Evolutionary conservation across 2,113 vertebrate genomes (phyloP).

Genomic region (Python bivittatus): DNA sequence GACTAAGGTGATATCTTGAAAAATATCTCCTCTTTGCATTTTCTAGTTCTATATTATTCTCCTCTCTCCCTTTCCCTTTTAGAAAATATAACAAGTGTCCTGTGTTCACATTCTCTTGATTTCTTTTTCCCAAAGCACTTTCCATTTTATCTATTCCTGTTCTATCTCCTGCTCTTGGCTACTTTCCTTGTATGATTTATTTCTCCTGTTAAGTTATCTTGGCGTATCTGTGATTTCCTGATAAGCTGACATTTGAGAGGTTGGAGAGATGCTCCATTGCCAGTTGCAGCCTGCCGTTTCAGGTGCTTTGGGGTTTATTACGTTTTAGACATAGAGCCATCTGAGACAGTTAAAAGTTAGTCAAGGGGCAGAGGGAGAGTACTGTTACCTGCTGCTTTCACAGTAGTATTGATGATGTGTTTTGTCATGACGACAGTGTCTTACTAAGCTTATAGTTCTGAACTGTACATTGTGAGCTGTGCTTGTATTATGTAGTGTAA

Average conservation of each 20-base stretch:
- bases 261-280: background rate
- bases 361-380: background rate
- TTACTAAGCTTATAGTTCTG: background rate
- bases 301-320: constrained; percentile 32
- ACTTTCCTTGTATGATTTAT: background rate
- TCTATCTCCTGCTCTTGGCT: constrained; percentile 7
- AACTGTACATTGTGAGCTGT: background rate
- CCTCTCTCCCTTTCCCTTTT: background rate
- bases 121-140: background rate
- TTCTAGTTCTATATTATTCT: background rate
- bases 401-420: constrained; percentile 2
- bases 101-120: background rate
- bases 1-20: background rate
- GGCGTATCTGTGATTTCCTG: constrained; percentile 9
- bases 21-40: background rate
- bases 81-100: background rate
- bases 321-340: background rate
- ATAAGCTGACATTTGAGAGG: constrained; percentile 13
- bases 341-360: constrained; percentile 23
- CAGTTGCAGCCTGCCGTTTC: constrained; percentile 23
- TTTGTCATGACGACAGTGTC: constrained; percentile 4
- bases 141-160: background rate
- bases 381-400: constrained; percentile 17
- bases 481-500: background rate
- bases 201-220: background rate